These are phyloP conservation scores for Pelecanoides urinatrix DNA, from an alignment of 2,113 vertebrate species.

Conservation along the genomic window DNA sequence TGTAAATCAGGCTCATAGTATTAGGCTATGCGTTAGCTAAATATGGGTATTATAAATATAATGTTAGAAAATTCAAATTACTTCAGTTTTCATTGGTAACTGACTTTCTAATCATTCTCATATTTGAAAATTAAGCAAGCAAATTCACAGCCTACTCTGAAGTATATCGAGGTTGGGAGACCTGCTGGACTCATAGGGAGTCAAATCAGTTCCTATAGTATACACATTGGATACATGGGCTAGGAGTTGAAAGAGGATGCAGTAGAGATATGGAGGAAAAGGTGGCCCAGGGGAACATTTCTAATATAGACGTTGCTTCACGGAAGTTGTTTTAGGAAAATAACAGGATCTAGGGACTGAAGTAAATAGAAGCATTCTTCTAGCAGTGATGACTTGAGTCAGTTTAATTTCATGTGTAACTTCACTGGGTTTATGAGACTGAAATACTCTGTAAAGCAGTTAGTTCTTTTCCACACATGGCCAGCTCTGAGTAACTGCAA, in stretches of 20 bases:
- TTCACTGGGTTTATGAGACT: not conserved
- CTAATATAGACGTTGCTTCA: not conserved
- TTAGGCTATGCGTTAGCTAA: not conserved
- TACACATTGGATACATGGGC: not conserved
- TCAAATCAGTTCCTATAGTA: not conserved
- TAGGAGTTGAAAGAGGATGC: not conserved
- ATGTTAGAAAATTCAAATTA: not conserved
- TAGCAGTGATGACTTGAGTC: not conserved
- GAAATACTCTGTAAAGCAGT: not conserved
- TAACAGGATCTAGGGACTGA: not conserved
- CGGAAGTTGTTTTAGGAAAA: not conserved
- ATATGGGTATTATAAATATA: not conserved
- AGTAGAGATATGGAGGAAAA: not conserved
- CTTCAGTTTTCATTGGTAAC: not conserved
- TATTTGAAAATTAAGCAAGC: not conserved
- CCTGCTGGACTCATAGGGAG: not conserved
- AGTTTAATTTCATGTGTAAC: not conserved
- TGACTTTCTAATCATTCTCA: not conserved
- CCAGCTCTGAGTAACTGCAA: not conserved
- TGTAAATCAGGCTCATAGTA: not conserved
- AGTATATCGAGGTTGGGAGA: not conserved
- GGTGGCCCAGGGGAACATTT: not conserved
- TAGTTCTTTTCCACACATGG: not conserved
- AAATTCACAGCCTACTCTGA: not conserved
- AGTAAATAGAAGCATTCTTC: not conserved